Evolutionary conservation across 92 coral and sea anemone genomes (phyloP).

Genomic region (Porites lobata): DNA sequence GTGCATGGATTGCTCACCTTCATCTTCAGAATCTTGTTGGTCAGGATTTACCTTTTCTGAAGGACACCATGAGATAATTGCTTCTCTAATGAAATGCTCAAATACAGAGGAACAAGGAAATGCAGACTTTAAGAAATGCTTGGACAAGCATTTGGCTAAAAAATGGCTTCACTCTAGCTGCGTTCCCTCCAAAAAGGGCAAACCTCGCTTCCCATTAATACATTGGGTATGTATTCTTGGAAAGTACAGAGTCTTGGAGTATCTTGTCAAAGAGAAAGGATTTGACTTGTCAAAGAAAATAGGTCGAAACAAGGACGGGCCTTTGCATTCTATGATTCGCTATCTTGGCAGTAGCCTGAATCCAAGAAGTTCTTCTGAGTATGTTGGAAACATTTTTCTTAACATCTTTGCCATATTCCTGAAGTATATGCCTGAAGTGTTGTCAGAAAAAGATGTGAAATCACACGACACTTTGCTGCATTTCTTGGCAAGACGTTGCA

Average conservation of each 20-base stretch:
- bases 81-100: slow-evolving; percentile 7
- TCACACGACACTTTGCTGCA: slow-evolving; percentile 19
- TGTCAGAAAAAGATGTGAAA: slow-evolving; percentile 2
- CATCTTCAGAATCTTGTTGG: not conserved
- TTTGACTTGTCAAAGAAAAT: not conserved
- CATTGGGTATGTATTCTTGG: slow-evolving; percentile 71
- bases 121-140: slow-evolving; percentile 4
- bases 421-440: not conserved
- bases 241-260: slow-evolving; percentile 29
- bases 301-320: slow-evolving; percentile 5
- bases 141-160: slow-evolving; percentile 13
- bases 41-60: slow-evolving; percentile 3
- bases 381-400: not conserved
- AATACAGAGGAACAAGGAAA: not conserved
- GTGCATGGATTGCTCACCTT: not conserved
- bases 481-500: slow-evolving; percentile 7
- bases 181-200: not conserved
- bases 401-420: slow-evolving; percentile 18
- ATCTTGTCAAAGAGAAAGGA: slow-evolving; percentile 14
- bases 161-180: slow-evolving; percentile 48
- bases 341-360: slow-evolving; percentile 11
- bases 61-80: not conserved
- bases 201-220: slow-evolving; percentile 40
- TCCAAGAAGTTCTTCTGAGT: not conserved
- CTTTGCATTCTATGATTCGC: slow-evolving; percentile 19